Base-by-base conservation (phyloP, 2,888 invertebrate genomes). In the Noctua janthe region DNA sequence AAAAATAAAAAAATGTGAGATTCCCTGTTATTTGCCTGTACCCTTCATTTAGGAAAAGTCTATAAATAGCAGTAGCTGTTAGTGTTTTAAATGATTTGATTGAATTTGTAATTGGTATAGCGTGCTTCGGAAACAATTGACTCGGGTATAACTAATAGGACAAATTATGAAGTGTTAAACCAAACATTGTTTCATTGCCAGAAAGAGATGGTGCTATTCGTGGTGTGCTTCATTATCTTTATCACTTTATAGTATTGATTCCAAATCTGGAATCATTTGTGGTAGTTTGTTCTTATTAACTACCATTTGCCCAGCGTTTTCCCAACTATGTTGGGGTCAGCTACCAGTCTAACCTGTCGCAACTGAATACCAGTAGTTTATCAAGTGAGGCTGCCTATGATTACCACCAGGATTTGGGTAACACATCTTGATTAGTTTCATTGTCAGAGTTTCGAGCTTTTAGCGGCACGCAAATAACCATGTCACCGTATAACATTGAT, bases 51-150 rank as follows among this genome's bases (percentile, higher is more conserved):
- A 29, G 29, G 29, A 39, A 39, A 39, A 39, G 35, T 39, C 35
- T 39, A 39, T 39, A 3, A 39, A 39, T 39, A 39, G 35, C 35
- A 20, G 11, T 43, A 59, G 3, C 7, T 62, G n/a, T 56, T 47
- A 69, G 8, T 43, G 29, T 29, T 51, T 15, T 35, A 20, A 80
- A 10, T 39, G 0, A 49, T 56, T 75, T 43, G 20, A 56, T 83
- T 77, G 35, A 29, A 29, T 29, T 29, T 29, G 29, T 29, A 29
- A 29, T 29, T 29, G 29, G 29, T 29, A 35, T 81, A 59, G 64
- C 81, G 70, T 81, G 81, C 67, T 29, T 43, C 59, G 59, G 15
- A 17, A 59, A 51, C 20, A 75, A 64, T 56, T 11, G 56, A 56
- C 35, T 76, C 17, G 17, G 43, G 1, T 62, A 1, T 15, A 51